A percentile compares a stretch with the other conserved stretches of the same genome.
These are phyloP conservation scores for Aldabrachelys gigantea DNA, from an alignment of 2,113 vertebrate species.

Conservation along the genomic window DNA sequence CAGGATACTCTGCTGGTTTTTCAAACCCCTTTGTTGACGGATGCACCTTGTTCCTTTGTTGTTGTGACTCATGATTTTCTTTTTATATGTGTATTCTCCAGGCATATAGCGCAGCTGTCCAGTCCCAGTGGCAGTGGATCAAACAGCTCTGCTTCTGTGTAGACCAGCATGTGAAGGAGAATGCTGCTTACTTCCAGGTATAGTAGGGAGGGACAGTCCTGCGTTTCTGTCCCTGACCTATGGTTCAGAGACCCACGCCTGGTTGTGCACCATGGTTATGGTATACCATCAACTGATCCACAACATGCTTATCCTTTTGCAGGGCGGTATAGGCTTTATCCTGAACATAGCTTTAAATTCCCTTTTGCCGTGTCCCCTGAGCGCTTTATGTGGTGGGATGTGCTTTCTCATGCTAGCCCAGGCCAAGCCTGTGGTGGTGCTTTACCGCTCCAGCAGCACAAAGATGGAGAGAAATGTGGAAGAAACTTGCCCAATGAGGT, in stretches of 20 bases:
- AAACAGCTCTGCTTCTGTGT: conserved; percentile 94
- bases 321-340: background rate
- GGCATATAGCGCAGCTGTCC: conserved; percentile 95
- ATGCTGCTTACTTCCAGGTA: conserved; percentile 95
- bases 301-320: rapidly evolving
- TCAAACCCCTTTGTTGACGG: background rate
- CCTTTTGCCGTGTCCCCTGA: background rate
- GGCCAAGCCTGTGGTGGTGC: rapidly evolving
- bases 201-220: background rate
- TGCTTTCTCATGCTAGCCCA: rapidly evolving
- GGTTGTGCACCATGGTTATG: background rate
- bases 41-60: rapidly evolving
- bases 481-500: background rate
- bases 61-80: rapidly evolving
- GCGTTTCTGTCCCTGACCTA: background rate
- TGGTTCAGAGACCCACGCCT: background rate
- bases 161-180: conserved; percentile 95
- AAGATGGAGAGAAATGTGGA: rapidly evolving
- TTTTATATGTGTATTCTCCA: conserved; percentile 47
- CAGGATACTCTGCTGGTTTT: too few species aligned
- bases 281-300: rapidly evolving
- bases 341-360: background rate
- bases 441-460: rapidly evolving
- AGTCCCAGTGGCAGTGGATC: conserved; percentile 97
- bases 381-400: rapidly evolving